Percentiles rank a stretch among this genome's conserved stretches.
Conservation (phyloP, 2,113 vertebrate genomes). For the Chinchilla lanigera region DNA sequence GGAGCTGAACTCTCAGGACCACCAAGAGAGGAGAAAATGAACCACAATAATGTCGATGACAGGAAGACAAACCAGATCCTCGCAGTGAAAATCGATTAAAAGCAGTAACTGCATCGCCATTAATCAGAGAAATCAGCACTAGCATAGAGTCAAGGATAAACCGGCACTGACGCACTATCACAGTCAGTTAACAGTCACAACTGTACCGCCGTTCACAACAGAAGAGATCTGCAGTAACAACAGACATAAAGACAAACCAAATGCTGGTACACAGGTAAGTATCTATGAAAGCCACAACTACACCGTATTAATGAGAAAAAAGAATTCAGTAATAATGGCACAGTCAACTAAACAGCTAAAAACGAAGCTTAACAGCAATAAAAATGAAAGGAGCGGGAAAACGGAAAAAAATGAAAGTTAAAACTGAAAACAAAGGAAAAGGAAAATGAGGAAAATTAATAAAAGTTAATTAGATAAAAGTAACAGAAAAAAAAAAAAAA, state of each 20-base stretch:
- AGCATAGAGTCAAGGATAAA: not conserved
- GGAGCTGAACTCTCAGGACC: not conserved
- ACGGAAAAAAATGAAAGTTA: not conserved
- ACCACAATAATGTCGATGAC: not conserved
- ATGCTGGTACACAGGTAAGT: not conserved
- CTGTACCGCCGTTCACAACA: not conserved
- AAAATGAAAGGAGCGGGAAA: not conserved
- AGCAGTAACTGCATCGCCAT: not conserved
- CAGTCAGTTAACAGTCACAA: not conserved
- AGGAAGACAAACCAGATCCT: not conserved
- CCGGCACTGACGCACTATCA: not conserved
- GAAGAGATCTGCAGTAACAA: not conserved
- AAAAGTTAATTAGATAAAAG: not conserved
- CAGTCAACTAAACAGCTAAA: not conserved
- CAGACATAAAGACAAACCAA: not conserved
- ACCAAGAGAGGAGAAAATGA: not conserved
- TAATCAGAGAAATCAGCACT: not conserved
- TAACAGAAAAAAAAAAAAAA: not conserved
- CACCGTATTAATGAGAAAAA: not conserved
- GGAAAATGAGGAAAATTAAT: not conserved
- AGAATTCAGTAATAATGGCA: not conserved
- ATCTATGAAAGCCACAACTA: not conserved
- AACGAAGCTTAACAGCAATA: not conserved
- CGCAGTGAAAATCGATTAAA: not conserved
- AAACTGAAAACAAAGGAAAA: not conserved